Base-by-base conservation (phyloP, 2,113 vertebrate genomes). In the Recurvirostra avosetta region DNA sequence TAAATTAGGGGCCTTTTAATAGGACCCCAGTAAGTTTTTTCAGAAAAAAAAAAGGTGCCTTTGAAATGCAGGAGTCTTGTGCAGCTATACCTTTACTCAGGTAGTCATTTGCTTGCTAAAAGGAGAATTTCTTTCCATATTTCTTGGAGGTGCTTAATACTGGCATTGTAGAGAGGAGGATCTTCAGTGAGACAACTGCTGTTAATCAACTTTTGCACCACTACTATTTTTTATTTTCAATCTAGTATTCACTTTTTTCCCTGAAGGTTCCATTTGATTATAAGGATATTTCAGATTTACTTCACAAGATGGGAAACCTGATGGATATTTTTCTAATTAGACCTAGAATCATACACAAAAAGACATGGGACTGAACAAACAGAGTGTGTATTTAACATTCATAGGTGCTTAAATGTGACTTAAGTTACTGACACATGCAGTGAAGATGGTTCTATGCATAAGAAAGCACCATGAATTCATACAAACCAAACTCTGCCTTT, bases 21-120 rank as follows among this genome's bases (percentile, higher is more conserved):
- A 67, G 14, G 11, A 92, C 50, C 3, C 1, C 12, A 12, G 21
- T 47, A 55, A 26, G 16, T 18, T 71, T 61, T 56, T 52, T 13
- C 5, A 43, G 22, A 0, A 55, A 67, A 83, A 52, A 41, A 21
- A 58, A 50, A 14, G 11, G 14, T 53, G 10, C 9, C 8, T 91
- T 62, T 63, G 34, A 81, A 59, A 77, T 34, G 3, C 12, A 12
- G 11, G 6, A 66, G 3, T 47, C 26, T 75, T 88, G 15, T 14
- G 9, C 21, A 72, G 17, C 9, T 52, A 9, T 32, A n/a, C 7
- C 14, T 87, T 81, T 85, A 50, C 5, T 91, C 20, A 26, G 7
- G 9, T 26, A 70, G 15, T 19, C 15, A 6, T 79, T 45, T 0
- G 0, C 6, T 73, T 74, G 23, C 7, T 73, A 41, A 58, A 88